A percentile compares a stretch with the other conserved stretches of the same genome.
phyloP scores from a whole-genome alignment of 2,113 vertebrate genomes.

The Peromyscus leucopus region DNA sequence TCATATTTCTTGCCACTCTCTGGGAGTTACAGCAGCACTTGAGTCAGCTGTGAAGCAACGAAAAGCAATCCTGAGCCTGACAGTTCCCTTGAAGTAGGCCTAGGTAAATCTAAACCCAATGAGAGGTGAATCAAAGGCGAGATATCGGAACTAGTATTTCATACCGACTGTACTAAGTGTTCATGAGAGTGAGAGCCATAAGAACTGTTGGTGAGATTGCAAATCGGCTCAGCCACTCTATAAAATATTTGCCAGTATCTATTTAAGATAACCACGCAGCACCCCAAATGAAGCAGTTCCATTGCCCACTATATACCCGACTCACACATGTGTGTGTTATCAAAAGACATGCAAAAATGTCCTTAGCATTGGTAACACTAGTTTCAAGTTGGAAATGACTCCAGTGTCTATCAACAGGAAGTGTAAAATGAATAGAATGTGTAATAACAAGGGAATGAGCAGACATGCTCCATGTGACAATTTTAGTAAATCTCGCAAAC shows the following conservation, averaged over 20 bases:
- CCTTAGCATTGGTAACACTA: neutral
- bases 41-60: neutral
- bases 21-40: neutral
- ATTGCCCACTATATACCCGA: neutral
- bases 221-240: neutral
- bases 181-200: neutral
- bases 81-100: neutral
- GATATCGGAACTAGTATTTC: neutral
- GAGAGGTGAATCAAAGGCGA: constrained; percentile 13
- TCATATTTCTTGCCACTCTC: constrained; percentile 27
- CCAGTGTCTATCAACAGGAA: neutral
- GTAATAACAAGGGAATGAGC: constrained; percentile 1
- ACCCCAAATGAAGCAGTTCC: neutral
- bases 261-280: neutral
- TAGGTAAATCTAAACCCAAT: neutral
- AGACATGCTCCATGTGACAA: neutral
- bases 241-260: constrained; percentile 7
- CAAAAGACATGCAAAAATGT: neutral
- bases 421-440: neutral
- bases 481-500: neutral
- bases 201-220: neutral
- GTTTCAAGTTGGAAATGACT: constrained; percentile 9
- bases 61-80: neutral
- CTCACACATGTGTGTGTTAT: neutral
- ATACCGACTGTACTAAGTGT: neutral